Conservation (phyloP, 2,888 invertebrate species). For the Philereme transversata region DNA sequence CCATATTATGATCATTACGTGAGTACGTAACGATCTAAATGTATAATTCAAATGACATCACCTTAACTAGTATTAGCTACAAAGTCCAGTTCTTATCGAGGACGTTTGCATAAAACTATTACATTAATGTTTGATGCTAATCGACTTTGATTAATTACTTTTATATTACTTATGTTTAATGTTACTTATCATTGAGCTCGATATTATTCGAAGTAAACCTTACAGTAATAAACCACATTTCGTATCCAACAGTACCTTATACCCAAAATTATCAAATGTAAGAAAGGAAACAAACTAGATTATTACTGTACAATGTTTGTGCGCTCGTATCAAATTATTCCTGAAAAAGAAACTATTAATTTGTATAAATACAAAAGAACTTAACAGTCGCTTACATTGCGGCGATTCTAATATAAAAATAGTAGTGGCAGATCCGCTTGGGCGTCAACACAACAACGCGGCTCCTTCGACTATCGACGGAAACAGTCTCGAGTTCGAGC, state of each 20-base stretch:
- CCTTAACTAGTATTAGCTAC: slow-evolving; percentile 64
- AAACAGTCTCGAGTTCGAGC: slow-evolving; percentile 71
- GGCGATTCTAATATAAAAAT: slow-evolving; percentile 78
- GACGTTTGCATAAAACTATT: slow-evolving; percentile 75
- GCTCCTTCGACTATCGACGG: slow-evolving; percentile 70
- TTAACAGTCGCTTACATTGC: slow-evolving; percentile 60
- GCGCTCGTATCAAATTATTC: slow-evolving; percentile 78
- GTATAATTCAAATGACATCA: slow-evolving; percentile 70
- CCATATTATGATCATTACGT: slow-evolving; percentile 80
- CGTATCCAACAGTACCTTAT: slow-evolving; percentile 44
- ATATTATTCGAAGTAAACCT: slow-evolving; percentile 79
- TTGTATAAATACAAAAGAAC: slow-evolving; percentile 65
- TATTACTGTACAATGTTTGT: slow-evolving; percentile 76
- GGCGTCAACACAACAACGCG: slow-evolving; percentile 66
- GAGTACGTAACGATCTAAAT: slow-evolving; percentile 80
- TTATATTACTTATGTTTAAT: slow-evolving; percentile 65
- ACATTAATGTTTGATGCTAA: slow-evolving; percentile 61
- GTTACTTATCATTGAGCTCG: slow-evolving; percentile 75
- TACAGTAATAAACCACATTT: slow-evolving; percentile 55
- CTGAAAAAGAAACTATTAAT: slow-evolving; percentile 63
- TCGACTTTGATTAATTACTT: slow-evolving; percentile 70
- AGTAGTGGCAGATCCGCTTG: slow-evolving; percentile 67
- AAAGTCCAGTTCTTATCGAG: slow-evolving; percentile 74
- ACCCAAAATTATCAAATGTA: slow-evolving; percentile 56
- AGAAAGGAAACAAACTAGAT: slow-evolving; percentile 62